Conservation (phyloP, 2,113 vertebrate species). For the Sylvilagus bachmani region DNA sequence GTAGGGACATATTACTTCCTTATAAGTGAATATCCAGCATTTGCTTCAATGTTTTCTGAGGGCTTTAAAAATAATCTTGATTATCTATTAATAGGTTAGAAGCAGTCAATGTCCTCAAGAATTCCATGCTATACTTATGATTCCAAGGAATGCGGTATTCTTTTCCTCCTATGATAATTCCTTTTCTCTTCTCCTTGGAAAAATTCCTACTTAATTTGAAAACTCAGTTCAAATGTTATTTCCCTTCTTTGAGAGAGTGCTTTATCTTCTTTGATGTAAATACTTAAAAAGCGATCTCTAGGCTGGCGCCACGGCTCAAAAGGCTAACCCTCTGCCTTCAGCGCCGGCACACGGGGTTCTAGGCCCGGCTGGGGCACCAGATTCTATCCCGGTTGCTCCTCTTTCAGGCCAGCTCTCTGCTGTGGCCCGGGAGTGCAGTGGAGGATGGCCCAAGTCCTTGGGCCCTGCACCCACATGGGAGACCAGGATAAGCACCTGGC, state of each 20-base stretch:
- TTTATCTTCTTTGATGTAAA: slow-evolving; percentile 37
- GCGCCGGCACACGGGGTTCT: no score
- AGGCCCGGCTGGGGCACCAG: no score
- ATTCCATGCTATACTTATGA: not conserved
- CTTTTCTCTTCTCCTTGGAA: not conserved
- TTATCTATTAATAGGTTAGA: not conserved
- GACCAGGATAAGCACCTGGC: no score
- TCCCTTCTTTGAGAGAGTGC: not conserved
- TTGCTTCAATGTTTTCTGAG: not conserved
- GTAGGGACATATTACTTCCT: not conserved
- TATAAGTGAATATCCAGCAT: not conserved
- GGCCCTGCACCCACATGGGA: no score
- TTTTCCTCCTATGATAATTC: not conserved
- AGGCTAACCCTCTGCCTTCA: no score
- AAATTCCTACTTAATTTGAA: slow-evolving; percentile 1
- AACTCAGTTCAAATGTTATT: not conserved
- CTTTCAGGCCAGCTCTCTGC: no score
- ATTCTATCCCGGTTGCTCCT: no score
- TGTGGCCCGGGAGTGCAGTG: no score
- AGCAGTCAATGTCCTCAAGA: not conserved
- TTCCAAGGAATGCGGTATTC: not conserved
- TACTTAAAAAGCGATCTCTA: not conserved
- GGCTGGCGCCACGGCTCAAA: no score
- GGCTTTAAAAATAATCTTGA: not conserved
- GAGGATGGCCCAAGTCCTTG: no score